These are phyloP conservation scores for Toxotes jaculatrix DNA, from an alignment of 2,113 vertebrate species.

Conservation along the genomic window DNA sequence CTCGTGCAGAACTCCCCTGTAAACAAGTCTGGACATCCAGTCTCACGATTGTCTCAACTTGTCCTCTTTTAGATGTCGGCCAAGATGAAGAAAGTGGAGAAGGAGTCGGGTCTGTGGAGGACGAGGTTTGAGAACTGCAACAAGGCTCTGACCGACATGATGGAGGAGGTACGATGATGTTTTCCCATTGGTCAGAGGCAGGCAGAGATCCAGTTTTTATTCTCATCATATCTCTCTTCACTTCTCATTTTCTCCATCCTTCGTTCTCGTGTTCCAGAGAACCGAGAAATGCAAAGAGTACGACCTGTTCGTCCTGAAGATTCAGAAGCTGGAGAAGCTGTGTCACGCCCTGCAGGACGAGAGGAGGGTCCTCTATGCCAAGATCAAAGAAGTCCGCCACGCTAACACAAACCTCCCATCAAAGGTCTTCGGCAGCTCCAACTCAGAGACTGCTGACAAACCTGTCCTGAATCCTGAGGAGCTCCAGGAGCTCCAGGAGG, in stretches of 20 bases:
- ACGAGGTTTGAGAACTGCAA: constrained; percentile 96
- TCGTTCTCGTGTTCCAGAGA: constrained; percentile 66
- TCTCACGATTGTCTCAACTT: background rate
- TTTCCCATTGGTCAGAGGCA: no score
- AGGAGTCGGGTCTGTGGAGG: constrained; percentile 94
- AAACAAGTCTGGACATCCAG: no score
- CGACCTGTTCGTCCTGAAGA: constrained; percentile 92
- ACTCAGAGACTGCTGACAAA: constrained; percentile 54
- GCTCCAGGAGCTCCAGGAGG: constrained; percentile 60
- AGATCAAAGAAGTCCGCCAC: constrained; percentile 90
- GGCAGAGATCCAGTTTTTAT: no score
- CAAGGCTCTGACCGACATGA: constrained; percentile 94
- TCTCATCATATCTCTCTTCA: background rate
- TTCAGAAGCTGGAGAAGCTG: constrained; percentile 93
- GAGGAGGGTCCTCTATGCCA: constrained; percentile 90
- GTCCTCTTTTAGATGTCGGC: constrained; percentile 88
- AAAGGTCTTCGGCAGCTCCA: background rate
- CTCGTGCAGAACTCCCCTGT: background rate
- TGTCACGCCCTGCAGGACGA: constrained; percentile 95
- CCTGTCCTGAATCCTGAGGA: constrained; percentile 4
- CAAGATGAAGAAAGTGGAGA: constrained; percentile 97
- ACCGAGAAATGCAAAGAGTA: constrained; percentile 88
- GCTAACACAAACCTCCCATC: constrained; percentile 27
- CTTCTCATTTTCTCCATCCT: background rate
- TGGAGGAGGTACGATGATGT: constrained; percentile 88